Percentiles rank a stretch among this genome's conserved stretches.
Conservation (phyloP, 2,113 vertebrate genomes). For the Nematolebias whitei region DNA sequence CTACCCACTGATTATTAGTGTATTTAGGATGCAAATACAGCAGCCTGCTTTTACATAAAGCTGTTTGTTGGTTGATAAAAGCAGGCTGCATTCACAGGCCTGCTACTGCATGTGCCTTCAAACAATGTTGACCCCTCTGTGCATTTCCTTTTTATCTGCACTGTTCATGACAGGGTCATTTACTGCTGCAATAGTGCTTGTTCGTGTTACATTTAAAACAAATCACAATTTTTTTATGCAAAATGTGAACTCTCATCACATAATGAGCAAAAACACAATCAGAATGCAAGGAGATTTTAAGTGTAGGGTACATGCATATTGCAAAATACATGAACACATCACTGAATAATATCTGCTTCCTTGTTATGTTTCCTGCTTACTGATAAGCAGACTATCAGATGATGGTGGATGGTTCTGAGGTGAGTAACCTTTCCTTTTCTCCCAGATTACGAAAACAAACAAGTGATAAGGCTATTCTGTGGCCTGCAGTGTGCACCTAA, state of each 20-base stretch:
- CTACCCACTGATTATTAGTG: constrained; percentile 51
- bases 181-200: constrained; percentile 28
- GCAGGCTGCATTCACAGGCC: constrained; percentile 50
- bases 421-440: not conserved
- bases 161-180: constrained; percentile 55
- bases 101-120: constrained; percentile 44
- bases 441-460: not conserved
- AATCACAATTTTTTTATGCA: constrained; percentile 16
- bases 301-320: not conserved
- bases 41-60: constrained; percentile 35
- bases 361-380: rapidly evolving
- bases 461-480: not conserved
- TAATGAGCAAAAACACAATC: constrained; percentile 3
- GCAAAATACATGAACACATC: not conserved
- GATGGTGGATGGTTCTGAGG: not conserved
- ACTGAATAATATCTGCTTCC: constrained; percentile 3
- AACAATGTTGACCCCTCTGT: constrained; percentile 58
- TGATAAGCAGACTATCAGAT: not conserved
- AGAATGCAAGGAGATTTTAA: not conserved
- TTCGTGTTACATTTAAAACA: constrained; percentile 44
- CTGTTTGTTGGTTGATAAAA: constrained; percentile 60
- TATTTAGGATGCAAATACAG: constrained; percentile 68
- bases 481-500: not conserved
- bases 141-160: constrained; percentile 48
- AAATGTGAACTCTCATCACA: constrained; percentile 17